Conservation (phyloP, 2,113 vertebrate genomes). For the Crotalus helleri region DNA sequence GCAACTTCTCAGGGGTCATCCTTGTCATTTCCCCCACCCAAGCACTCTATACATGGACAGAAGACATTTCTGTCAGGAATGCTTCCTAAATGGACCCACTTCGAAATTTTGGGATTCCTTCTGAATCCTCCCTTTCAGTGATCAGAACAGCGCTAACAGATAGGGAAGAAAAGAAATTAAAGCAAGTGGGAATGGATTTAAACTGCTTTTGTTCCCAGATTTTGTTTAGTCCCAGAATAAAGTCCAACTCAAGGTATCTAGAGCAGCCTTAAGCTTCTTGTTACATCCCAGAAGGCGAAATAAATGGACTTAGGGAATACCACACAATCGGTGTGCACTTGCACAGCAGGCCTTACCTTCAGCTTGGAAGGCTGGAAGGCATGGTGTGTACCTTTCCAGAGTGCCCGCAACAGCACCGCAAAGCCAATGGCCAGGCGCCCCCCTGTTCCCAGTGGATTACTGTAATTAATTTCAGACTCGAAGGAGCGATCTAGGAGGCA, state of each 20-base stretch:
- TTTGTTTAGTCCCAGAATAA: neutral
- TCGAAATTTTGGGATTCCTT: neutral
- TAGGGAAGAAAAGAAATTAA: neutral
- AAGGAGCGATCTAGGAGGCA: slow-evolving; percentile 84
- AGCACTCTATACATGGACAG: neutral
- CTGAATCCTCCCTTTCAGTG: neutral
- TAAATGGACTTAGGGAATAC: neutral
- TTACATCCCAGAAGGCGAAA: neutral
- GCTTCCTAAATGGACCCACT: neutral
- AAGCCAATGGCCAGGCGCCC: slow-evolving; percentile 93
- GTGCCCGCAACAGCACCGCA: slow-evolving; percentile 86
- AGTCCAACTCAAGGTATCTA: neutral
- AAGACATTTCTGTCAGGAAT: neutral
- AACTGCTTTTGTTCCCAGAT: neutral
- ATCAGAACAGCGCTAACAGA: neutral
- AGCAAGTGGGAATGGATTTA: neutral
- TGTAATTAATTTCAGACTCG: slow-evolving; percentile 94
- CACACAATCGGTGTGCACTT: neutral
- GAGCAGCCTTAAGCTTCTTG: neutral
- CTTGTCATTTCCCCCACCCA: neutral
- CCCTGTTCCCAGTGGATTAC: slow-evolving; percentile 91
- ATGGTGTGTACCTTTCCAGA: slow-evolving; percentile 98
- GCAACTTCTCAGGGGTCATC: neutral
- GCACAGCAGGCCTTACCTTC: slow-evolving; percentile 74
- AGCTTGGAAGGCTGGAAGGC: slow-evolving; percentile 97